These are phyloP conservation scores for Meteorus cinctellus DNA, from an alignment of 2,888 invertebrate genomes.

Conservation along the genomic window DNA sequence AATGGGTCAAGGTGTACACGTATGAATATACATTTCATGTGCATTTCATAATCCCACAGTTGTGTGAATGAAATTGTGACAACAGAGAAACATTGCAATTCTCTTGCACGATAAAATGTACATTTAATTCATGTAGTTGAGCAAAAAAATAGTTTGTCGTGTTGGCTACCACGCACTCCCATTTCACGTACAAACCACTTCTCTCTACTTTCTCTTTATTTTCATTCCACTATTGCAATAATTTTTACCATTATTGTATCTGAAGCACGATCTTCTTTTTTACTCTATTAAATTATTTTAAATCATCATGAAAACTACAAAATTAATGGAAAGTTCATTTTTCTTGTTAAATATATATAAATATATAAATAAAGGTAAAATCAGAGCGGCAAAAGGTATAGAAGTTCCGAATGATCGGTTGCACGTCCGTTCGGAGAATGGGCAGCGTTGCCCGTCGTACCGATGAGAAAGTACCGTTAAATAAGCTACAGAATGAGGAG, in stretches of 20 bases:
- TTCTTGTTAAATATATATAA: not conserved
- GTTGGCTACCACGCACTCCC: not conserved
- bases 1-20: conserved; percentile 34
- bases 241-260: too few relatives aligned
- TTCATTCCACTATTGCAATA: not conserved
- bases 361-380: not conserved
- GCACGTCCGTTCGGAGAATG: conserved; percentile 28
- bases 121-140: conserved; percentile 11
- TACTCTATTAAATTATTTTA: not conserved
- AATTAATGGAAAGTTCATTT: not conserved
- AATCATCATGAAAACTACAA: not conserved
- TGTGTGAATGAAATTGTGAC: conserved; percentile 7
- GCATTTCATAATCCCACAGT: conserved; percentile 25
- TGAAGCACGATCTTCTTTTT: not conserved
- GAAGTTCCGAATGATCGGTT: conserved; percentile 28
- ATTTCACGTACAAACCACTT: not conserved
- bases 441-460: conserved; percentile 38
- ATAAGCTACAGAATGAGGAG: conserved; percentile 34
- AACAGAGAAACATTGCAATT: not conserved
- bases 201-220: not conserved
- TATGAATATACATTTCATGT: not conserved
- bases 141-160: not conserved
- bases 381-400: not conserved
- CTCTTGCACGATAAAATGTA: not conserved
- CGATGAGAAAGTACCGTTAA: conserved; percentile 50